These are phyloP conservation scores for Heloderma charlesbogerti DNA, from an alignment of 2,113 vertebrate genomes.

Conservation along the genomic window DNA sequence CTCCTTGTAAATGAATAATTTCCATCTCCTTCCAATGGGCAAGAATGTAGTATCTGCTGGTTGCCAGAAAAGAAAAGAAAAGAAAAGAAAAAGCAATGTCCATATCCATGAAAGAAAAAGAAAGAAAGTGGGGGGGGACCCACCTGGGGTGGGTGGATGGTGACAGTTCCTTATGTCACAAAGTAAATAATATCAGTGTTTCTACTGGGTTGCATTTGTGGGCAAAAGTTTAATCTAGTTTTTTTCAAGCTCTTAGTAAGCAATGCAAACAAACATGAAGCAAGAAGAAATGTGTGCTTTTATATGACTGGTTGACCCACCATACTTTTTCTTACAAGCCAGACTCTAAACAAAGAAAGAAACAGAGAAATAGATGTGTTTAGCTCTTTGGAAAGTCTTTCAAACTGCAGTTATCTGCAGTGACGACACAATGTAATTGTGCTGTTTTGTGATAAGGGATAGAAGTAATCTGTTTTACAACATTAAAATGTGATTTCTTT, in stretches of 20 bases:
- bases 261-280: conserved; percentile 27
- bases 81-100: conserved; percentile 23
- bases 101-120: conserved; percentile 12
- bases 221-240: conserved; percentile 11
- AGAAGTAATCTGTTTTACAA: conserved; percentile 26
- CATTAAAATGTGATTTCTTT: conserved; percentile 8
- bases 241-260: conserved; percentile 11
- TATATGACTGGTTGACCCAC: background rate
- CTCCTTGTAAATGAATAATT: conserved; percentile 63
- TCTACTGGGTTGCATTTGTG: background rate
- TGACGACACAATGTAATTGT: conserved; percentile 20
- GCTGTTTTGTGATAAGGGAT: conserved; percentile 15
- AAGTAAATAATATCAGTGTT: conserved; percentile 9
- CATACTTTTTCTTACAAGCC: conserved; percentile 20
- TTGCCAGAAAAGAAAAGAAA: background rate
- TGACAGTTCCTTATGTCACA: conserved; percentile 7
- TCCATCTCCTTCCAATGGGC: conserved; percentile 63
- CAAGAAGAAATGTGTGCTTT: background rate
- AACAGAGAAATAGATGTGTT: background rate
- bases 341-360: background rate
- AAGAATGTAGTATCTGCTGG: conserved; percentile 41
- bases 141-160: background rate
- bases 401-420: conserved; percentile 1
- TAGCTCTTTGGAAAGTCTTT: conserved; percentile 32
- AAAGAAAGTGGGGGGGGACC: background rate